phyloP scores from a whole-genome alignment of 2,888 invertebrate species.

The Callyntrura guangdongensis region DNA sequence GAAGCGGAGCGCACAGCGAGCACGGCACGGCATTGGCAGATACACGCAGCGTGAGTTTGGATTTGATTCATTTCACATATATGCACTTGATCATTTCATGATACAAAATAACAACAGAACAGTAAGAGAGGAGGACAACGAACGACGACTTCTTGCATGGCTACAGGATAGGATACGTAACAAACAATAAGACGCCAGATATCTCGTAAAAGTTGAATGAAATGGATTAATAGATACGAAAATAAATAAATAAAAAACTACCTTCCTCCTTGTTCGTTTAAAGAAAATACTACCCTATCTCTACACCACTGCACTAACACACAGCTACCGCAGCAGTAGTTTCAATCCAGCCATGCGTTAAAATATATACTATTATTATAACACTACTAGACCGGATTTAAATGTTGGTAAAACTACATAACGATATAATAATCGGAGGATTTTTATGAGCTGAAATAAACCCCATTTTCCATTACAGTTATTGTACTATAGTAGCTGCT shows the following conservation, averaged over 20 bases:
- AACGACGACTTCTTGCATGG: constrained; percentile 51
- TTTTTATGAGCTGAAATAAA: constrained; percentile 64
- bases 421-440: constrained; percentile 18
- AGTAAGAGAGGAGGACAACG: constrained; percentile 33
- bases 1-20: not conserved
- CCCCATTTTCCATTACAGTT: constrained; percentile 37
- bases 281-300: not conserved
- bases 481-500: not conserved
- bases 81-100: not conserved
- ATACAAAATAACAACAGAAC: not conserved
- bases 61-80: not conserved
- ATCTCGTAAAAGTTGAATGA: constrained; percentile 43
- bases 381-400: not conserved
- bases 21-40: constrained; percentile 2
- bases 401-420: not conserved
- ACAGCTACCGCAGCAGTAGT: no score
- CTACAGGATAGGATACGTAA: constrained; percentile 39
- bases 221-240: constrained; percentile 40
- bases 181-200: constrained; percentile 21
- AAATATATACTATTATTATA: not conserved
- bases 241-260: not conserved
- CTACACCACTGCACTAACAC: not conserved
- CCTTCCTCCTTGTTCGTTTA: constrained; percentile 8
- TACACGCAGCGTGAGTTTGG: constrained; percentile 42
- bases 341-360: not conserved